These are phyloP conservation scores for Apistogramma diplotaenia DNA, from an alignment of 2,113 vertebrate species.

Conservation along the genomic window DNA sequence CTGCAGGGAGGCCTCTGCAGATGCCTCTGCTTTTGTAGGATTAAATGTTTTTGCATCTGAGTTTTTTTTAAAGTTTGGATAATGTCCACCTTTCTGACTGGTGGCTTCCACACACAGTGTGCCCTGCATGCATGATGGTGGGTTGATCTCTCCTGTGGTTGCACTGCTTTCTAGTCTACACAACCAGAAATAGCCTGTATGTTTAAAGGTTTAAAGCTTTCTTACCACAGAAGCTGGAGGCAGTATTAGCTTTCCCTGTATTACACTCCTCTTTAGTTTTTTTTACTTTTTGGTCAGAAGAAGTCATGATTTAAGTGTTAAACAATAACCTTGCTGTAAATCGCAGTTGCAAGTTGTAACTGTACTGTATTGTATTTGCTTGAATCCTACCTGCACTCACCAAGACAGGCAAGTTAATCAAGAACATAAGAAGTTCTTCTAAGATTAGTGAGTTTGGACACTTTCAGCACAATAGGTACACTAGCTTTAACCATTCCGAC, in stretches of 20 bases:
- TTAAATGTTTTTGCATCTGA: conserved; percentile 1
- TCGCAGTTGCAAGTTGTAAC: not conserved
- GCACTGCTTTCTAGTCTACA: conserved; percentile 18
- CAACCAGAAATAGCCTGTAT: conserved; percentile 35
- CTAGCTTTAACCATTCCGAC: not conserved
- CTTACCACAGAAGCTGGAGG: not conserved
- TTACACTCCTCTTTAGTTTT: conserved; percentile 42
- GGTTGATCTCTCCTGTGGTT: conserved; percentile 34
- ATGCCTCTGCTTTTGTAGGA: not conserved
- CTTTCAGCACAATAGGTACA: not conserved
- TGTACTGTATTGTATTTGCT: not conserved
- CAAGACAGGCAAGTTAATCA: not conserved
- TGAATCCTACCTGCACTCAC: not conserved
- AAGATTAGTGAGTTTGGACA: too few species aligned
- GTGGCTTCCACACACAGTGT: not conserved
- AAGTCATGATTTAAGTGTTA: not conserved
- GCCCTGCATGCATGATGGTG: not conserved
- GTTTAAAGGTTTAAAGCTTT: not conserved
- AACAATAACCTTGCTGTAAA: not conserved
- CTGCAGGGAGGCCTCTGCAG: not conserved
- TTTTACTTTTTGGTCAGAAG: not conserved
- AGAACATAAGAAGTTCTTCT: not conserved
- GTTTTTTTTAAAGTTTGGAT: conserved; percentile 23
- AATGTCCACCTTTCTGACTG: conserved; percentile 22
- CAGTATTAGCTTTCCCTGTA: not conserved